Percentiles rank a stretch among this genome's conserved stretches.
These are phyloP conservation scores for Ctena decussata DNA, from an alignment of 2,888 invertebrate species.

Conservation along the genomic window DNA sequence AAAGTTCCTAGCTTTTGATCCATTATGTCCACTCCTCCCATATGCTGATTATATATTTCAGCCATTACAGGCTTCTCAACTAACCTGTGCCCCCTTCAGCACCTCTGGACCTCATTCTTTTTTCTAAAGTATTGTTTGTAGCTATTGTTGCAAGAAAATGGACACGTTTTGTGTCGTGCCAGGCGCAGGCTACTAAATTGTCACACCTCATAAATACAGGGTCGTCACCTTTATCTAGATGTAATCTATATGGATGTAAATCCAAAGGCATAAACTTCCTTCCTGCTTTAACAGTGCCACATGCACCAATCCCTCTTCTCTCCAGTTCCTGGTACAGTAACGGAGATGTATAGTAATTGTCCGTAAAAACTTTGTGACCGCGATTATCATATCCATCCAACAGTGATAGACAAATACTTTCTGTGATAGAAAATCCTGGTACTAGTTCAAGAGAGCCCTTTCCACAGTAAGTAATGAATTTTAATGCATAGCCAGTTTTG, in stretches of 20 bases:
- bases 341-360: conserved; percentile 14
- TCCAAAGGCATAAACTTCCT: conserved; percentile 48
- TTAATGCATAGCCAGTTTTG: conserved; percentile 46
- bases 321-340: conserved; percentile 26
- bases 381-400: neutral
- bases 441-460: neutral
- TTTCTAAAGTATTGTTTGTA: conserved; percentile 24
- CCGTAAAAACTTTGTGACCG: neutral
- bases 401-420: conserved; percentile 10
- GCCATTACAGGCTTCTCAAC: conserved; percentile 37
- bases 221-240: conserved; percentile 54
- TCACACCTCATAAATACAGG: conserved; percentile 54
- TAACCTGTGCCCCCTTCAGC: conserved; percentile 12
- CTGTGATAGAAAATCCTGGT: conserved; percentile 29
- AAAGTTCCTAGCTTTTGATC: conserved; percentile 20
- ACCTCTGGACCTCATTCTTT: conserved; percentile 10
- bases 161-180: conserved; percentile 64
- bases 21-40: conserved; percentile 31
- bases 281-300: conserved; percentile 50
- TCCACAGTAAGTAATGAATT: conserved; percentile 28
- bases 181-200: conserved; percentile 57
- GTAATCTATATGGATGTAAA: conserved; percentile 28
- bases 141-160: conserved; percentile 29
- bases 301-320: conserved; percentile 22
- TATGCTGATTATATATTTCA: conserved; percentile 36